These are phyloP conservation scores for Trachymyrmex septentrionalis DNA, from an alignment of 1,140 invertebrate genomes.

Conservation along the genomic window DNA sequence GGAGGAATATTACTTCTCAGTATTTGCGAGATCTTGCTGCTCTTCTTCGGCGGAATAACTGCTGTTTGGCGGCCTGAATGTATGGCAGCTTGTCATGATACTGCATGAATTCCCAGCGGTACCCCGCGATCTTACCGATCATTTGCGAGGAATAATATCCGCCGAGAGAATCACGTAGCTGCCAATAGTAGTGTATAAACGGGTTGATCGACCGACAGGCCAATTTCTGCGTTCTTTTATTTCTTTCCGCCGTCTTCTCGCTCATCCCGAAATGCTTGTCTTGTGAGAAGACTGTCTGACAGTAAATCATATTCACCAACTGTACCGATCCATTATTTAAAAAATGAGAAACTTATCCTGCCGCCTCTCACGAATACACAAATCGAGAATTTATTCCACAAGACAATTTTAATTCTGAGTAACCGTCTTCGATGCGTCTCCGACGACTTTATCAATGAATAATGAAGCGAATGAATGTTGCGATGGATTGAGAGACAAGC, in stretches of 20 bases:
- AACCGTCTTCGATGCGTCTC: not conserved
- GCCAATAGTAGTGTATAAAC: slow-evolving; percentile 73
- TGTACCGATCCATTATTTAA: slow-evolving; percentile 54
- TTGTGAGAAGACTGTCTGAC: not conserved
- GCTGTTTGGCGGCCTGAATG: slow-evolving; percentile 62
- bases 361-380: not conserved
- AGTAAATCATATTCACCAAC: slow-evolving; percentile 10
- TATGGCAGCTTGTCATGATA: slow-evolving; percentile 62
- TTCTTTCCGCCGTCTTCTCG: slow-evolving; percentile 17
- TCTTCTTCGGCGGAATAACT: slow-evolving; percentile 41
- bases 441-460: not conserved
- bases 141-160: slow-evolving; percentile 64
- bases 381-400: slow-evolving; percentile 11
- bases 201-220: slow-evolving; percentile 73
- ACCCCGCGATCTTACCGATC: slow-evolving; percentile 74
- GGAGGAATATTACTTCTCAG: slow-evolving; percentile 15
- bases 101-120: slow-evolving; percentile 73
- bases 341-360: slow-evolving; percentile 14
- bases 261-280: not conserved
- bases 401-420: slow-evolving; percentile 14
- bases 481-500: not conserved
- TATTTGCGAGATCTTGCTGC: slow-evolving; percentile 21
- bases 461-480: slow-evolving; percentile 31
- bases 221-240: slow-evolving; percentile 33
- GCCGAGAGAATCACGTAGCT: slow-evolving; percentile 58